A percentile compares a stretch with the other conserved stretches of the same genome.
These are phyloP conservation scores for Ophiodon elongatus DNA, from an alignment of 2,113 vertebrate species.

Conservation along the genomic window DNA sequence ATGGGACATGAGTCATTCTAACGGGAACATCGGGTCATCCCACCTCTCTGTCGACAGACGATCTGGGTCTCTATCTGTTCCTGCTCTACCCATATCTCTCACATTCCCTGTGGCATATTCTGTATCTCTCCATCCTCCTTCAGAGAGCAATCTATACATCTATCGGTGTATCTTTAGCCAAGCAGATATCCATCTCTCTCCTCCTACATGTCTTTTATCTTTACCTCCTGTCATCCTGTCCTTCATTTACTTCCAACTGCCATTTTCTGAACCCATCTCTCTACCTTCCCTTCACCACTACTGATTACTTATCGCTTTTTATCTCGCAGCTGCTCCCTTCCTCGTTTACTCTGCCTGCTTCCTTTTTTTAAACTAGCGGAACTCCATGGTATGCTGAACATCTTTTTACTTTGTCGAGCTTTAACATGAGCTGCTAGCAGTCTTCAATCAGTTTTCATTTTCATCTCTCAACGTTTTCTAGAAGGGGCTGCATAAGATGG, in stretches of 20 bases:
- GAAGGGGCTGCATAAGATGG: not conserved
- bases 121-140: conserved; percentile 1
- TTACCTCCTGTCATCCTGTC: conserved; percentile 8
- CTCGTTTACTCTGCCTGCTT: not conserved
- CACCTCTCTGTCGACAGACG: conserved; percentile 41
- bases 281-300: not conserved
- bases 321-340: conserved; percentile 10
- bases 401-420: conserved; percentile 5
- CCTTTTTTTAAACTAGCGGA: conserved; percentile 6
- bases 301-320: not conserved
- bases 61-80: conserved; percentile 25
- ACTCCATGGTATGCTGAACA: no score
- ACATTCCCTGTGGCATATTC: conserved; percentile 18
- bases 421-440: not conserved
- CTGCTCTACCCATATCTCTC: conserved; percentile 22
- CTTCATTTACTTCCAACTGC: conserved; percentile 16
- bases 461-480: conserved; percentile 2
- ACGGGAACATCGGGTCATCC: conserved; percentile 39
- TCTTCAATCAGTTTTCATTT: conserved; percentile 9
- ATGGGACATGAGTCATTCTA: conserved; percentile 65
- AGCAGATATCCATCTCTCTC: conserved; percentile 16
- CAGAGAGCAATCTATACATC: conserved; percentile 41
- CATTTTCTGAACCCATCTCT: not conserved
- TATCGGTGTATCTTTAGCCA: conserved; percentile 12
- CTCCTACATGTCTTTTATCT: conserved; percentile 36